Conservation (phyloP, 2,113 vertebrate genomes). For the Ceyx margarethae region DNA sequence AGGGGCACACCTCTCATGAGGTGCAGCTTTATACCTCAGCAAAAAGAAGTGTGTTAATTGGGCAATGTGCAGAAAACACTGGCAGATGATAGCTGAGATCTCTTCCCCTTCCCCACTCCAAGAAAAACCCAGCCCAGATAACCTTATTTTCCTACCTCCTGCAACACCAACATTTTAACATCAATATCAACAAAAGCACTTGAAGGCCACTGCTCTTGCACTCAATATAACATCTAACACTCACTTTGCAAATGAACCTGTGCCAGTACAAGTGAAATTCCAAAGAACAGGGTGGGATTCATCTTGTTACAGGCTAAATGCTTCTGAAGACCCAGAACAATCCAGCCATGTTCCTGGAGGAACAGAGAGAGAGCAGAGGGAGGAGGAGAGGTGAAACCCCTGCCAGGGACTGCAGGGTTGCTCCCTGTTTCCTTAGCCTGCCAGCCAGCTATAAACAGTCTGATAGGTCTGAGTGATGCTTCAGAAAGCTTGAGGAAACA, state of each 20-base stretch:
- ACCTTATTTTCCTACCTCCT: neutral
- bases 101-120: neutral
- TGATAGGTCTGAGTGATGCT: neutral
- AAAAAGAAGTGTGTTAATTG: neutral
- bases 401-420: neutral
- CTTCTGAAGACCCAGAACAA: neutral
- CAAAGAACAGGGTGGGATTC: neutral
- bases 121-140: neutral
- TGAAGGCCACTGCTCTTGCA: fast-evolving
- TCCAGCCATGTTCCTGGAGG: neutral
- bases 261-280: neutral
- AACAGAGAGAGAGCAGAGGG: neutral
- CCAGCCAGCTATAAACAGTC: neutral
- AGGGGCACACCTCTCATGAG: neutral
- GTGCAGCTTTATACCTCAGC: neutral
- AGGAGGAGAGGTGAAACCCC: neutral
- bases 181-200: neutral
- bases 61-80: neutral
- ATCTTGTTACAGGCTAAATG: neutral
- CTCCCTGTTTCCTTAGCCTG: neutral
- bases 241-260: neutral
- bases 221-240: neutral
- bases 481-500: neutral
- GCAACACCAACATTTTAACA: neutral
- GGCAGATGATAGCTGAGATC: neutral